Evolutionary conservation across 2,888 invertebrate species (phyloP), one percentile per base, ranked within the genome.

Genomic region (Drosophila rellima): DNA sequence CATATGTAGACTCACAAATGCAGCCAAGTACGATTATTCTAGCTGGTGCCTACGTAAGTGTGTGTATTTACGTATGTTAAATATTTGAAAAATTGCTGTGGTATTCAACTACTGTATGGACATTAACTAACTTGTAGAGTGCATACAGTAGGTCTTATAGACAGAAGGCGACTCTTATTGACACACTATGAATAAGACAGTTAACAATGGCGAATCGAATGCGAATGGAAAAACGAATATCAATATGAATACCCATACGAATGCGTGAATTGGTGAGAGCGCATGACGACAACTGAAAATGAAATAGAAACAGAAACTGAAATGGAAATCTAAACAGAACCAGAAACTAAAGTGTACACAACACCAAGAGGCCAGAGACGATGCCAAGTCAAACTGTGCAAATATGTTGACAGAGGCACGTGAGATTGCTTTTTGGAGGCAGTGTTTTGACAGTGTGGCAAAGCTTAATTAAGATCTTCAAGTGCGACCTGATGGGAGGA

Each of bases 11-110:
- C 48, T 44, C 23, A 33, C 45, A 39, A 45, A 31, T 47, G 23
- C 20, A 33, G 35, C 40, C 47, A 69, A 50, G 50, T 40, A 31
- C 40, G 18, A 54, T 11, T 31, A 50, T 31, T 60, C 63, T 64
- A 63, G 42, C 51, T 47, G 59, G 48, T 55, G 52, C 26, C 33
- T 31, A 20, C 18, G 33, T 7, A 23, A 17, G 55, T 47, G 6
- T 35, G 13, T 35, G 35, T 71, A 69, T 80, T 76, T 76, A 63
- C 78, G 40, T 48, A 23, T 47, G 45, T 59, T 33, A 79, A 82
- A 86, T 83, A 79, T 86, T 82, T 81, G 64, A 15, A 45, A 80
- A 73, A 71, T 66, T 68, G 76, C 61, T 80, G 67, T 48, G 56
- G 67, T 68, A 69, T 80, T 80, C 68, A 71, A 70, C 86, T 82